phyloP scores from a whole-genome alignment of 1,140 invertebrate species.

The Doryteuthis pealeii region DNA sequence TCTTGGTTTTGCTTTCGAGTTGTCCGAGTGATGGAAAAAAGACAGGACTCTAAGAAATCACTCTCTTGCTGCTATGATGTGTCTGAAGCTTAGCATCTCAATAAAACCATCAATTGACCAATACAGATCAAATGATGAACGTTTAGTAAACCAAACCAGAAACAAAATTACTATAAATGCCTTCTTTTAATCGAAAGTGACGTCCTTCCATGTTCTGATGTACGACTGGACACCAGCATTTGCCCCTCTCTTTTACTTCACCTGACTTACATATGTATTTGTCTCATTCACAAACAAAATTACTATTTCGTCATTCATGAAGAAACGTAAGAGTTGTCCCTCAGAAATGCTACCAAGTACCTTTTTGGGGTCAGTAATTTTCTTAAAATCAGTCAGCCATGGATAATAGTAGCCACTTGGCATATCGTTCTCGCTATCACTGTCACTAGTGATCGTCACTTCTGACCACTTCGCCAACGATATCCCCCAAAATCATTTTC shows the following conservation, averaged over 20 bases:
- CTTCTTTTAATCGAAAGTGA: not conserved
- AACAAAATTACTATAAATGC: not conserved
- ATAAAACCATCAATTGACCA: not conserved
- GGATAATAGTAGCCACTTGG: not conserved
- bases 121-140: not conserved
- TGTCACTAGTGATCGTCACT: not conserved
- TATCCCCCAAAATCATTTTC: not conserved
- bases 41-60: not conserved
- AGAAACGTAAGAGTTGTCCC: too few relatives aligned
- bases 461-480: not conserved
- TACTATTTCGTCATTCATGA: not conserved
- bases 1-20: not conserved
- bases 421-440: not conserved
- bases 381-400: not conserved
- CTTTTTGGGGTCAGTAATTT: not conserved
- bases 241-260: not conserved
- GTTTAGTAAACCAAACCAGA: not conserved
- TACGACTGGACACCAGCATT: not conserved
- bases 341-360: not conserved
- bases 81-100: not conserved
- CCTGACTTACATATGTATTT: not conserved
- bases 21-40: not conserved
- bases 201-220: not conserved
- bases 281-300: not conserved
- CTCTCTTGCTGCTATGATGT: not conserved